Conservation (phyloP, 2,797 vertebrate species). For the Tiaroga cobitis region DNA sequence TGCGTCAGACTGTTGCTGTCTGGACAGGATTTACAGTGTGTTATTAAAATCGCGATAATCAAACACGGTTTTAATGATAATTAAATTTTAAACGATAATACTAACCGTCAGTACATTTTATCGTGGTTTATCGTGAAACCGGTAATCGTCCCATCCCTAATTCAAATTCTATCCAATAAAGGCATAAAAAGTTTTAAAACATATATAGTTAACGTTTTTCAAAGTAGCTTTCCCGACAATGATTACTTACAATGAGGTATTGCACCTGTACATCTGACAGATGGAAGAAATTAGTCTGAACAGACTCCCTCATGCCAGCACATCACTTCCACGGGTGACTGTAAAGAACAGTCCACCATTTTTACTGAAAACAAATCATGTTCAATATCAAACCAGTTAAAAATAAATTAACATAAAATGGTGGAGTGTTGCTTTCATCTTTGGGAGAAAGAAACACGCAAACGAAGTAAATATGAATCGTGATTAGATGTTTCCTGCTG, state of each 20-base stretch:
- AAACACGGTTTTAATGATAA: too few species aligned
- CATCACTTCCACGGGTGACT: slow-evolving; percentile 42
- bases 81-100: too few species aligned
- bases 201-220: too few species aligned
- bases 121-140: too few species aligned
- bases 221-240: background rate
- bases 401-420: slow-evolving; percentile 22
- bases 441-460: slow-evolving; percentile 25
- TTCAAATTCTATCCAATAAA: background rate
- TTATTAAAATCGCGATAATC: too few species aligned
- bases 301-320: slow-evolving; percentile 19
- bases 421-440: slow-evolving; percentile 36
- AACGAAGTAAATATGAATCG: slow-evolving; percentile 20
- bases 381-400: background rate
- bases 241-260: background rate
- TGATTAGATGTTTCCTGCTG: slow-evolving; percentile 9
- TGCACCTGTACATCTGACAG: background rate
- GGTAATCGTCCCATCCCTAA: too few species aligned
- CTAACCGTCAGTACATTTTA: too few species aligned
- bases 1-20: too few species aligned
- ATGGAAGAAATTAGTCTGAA: background rate
- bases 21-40: too few species aligned
- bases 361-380: slow-evolving; percentile 5
- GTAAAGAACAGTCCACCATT: slow-evolving; percentile 42
- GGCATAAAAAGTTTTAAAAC: background rate